Conservation (phyloP, 2,113 vertebrate species). For the Odobenus rosmarus region DNA sequence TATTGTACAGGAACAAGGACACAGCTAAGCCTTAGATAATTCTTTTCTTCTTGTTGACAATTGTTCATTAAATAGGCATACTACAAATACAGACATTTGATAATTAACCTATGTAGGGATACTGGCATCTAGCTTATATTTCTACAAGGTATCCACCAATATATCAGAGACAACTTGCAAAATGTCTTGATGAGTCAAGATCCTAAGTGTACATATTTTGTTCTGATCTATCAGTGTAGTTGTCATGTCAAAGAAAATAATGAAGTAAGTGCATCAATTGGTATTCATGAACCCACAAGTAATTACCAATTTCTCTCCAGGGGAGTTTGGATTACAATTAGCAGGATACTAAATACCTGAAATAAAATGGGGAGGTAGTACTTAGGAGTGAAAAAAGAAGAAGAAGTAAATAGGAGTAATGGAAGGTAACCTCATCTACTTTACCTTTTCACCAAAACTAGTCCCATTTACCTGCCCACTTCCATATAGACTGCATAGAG, state of each 20-base stretch:
- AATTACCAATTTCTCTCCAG: constrained; percentile 68
- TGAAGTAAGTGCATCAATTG: constrained; percentile 55
- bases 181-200: constrained; percentile 37
- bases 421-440: neutral
- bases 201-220: constrained; percentile 1
- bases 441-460: neutral
- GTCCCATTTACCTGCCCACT: neutral
- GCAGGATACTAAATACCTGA: constrained; percentile 45
- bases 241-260: constrained; percentile 66
- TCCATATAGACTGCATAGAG: neutral
- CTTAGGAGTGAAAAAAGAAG: neutral
- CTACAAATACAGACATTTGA: neutral
- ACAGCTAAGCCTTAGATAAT: neutral
- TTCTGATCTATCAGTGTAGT: neutral
- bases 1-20: neutral
- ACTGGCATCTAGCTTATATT: neutral
- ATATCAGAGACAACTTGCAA: neutral
- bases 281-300: constrained; percentile 52
- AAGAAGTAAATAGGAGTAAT: neutral
- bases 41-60: neutral
- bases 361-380: constrained; percentile 22
- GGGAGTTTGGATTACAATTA: constrained; percentile 62
- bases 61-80: neutral
- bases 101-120: neutral
- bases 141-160: neutral